Evolutionary conservation across 35 echinoderm and acorn worm genomes (phyloP).

Genomic region (Ophioderma brevispina): DNA sequence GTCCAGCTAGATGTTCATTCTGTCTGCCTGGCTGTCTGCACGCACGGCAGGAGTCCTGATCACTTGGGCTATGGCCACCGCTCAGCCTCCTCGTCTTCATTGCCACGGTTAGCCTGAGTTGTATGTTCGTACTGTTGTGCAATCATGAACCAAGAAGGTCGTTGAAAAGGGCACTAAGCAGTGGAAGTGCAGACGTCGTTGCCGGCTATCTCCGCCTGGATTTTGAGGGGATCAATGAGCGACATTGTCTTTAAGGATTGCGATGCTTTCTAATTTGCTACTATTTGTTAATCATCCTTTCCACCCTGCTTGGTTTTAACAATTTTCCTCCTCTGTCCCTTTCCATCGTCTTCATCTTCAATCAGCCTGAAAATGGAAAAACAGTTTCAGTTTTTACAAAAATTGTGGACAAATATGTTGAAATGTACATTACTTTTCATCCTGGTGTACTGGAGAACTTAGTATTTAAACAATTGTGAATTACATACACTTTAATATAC

Average conservation of each 20-base stretch:
- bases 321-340: slow-evolving; percentile 9
- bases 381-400: too few species aligned
- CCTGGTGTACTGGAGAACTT: too few species aligned
- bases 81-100: slow-evolving; percentile 26
- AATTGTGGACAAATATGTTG: too few species aligned
- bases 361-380: slow-evolving; percentile 56
- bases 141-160: slow-evolving; percentile 86
- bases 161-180: slow-evolving; percentile 91
- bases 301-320: neutral
- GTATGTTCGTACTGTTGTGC: slow-evolving; percentile 62
- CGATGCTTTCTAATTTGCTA: neutral
- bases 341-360: slow-evolving; percentile 48
- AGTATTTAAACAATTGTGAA: too few species aligned
- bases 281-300: neutral
- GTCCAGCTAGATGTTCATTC: slow-evolving; percentile 87
- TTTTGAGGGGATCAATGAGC: slow-evolving; percentile 76
- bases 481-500: too few species aligned
- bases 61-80: slow-evolving; percentile 63
- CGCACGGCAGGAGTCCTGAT: slow-evolving; percentile 65
- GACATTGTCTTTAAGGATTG: neutral
- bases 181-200: slow-evolving; percentile 83
- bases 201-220: slow-evolving; percentile 79
- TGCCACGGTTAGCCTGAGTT: slow-evolving; percentile 48
- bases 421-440: too few species aligned
- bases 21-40: slow-evolving; percentile 47